Conservation (phyloP, 2,113 vertebrate species). For the Tetraodon nigroviridis region DNA sequence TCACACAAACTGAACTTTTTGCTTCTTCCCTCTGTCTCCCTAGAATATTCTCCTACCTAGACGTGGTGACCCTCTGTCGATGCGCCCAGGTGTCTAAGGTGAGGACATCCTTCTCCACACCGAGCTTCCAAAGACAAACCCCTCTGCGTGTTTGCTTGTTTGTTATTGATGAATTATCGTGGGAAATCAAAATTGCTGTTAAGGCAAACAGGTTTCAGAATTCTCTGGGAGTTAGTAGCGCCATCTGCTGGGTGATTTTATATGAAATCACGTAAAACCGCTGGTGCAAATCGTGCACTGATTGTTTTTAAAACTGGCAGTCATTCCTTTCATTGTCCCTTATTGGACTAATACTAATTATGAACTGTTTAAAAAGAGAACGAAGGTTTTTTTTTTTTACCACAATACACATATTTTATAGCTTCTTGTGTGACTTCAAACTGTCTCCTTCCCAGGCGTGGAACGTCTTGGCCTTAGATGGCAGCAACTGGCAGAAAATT, state of each 20-base stretch:
- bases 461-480: conserved; percentile 93
- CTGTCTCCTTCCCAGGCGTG: conserved; percentile 78
- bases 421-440: not conserved
- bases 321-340: too few relatives aligned
- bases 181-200: too few relatives aligned
- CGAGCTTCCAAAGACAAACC: not conserved
- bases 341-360: not conserved
- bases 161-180: too few relatives aligned
- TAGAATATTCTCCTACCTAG: conserved; percentile 97
- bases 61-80: conserved; percentile 92
- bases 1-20: not conserved
- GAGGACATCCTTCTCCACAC: conserved; percentile 34
- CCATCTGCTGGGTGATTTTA: conserved; percentile 45
- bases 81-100: conserved; percentile 97
- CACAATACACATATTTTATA: not conserved
- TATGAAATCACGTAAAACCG: too few relatives aligned
- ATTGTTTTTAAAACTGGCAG: too few relatives aligned
- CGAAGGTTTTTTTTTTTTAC: not conserved
- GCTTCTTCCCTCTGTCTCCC: conserved; percentile 48
- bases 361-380: not conserved
- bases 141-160: too few relatives aligned
- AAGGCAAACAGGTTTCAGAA: conserved; percentile 1
- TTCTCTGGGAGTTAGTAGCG: conserved; percentile 19
- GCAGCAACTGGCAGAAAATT: conserved; percentile 97
- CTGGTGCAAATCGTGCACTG: too few relatives aligned